Percentiles rank a stretch among this genome's conserved stretches.
These are phyloP conservation scores for Eupsilia transversa DNA, from an alignment of 2,888 invertebrate genomes.

Conservation along the genomic window DNA sequence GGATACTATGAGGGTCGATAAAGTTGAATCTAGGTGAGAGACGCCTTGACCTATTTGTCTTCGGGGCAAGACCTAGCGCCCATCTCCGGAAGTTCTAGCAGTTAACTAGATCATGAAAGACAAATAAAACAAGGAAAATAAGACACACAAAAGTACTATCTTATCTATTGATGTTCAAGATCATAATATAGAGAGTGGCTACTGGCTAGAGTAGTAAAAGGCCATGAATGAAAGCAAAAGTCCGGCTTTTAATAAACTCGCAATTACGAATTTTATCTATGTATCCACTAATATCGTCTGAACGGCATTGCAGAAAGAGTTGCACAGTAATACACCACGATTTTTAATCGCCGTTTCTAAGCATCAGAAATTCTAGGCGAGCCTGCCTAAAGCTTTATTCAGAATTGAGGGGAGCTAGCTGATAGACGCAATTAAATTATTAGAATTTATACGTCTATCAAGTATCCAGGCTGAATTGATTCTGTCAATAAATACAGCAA, in stretches of 20 bases:
- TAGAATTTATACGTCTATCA: conserved; percentile 20
- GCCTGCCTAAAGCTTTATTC: neutral
- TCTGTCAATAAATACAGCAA: conserved; percentile 60
- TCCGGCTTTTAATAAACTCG: neutral
- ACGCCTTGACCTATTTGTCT: conserved; percentile 38
- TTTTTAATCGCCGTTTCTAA: neutral
- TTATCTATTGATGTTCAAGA: neutral
- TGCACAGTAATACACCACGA: neutral
- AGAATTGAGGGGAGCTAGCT: neutral
- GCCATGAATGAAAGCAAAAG: neutral
- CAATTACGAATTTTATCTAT: neutral
- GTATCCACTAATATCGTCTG: neutral
- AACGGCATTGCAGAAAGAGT: neutral
- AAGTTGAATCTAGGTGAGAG: conserved; percentile 6
- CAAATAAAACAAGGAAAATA: neutral
- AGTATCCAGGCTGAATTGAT: conserved; percentile 40
- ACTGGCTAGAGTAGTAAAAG: neutral
- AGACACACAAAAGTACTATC: neutral
- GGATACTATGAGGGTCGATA: neutral
- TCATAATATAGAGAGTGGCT: neutral
- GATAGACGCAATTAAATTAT: conserved; percentile 18
- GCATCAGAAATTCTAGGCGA: neutral
- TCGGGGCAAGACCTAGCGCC: neutral
- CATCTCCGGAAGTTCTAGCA: neutral
- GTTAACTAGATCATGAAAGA: conserved; percentile 2